Percentiles rank a stretch among this genome's conserved stretches.
phyloP scores from a whole-genome alignment of 2,797 vertebrate species.

The Onychomys leucogaster region DNA sequence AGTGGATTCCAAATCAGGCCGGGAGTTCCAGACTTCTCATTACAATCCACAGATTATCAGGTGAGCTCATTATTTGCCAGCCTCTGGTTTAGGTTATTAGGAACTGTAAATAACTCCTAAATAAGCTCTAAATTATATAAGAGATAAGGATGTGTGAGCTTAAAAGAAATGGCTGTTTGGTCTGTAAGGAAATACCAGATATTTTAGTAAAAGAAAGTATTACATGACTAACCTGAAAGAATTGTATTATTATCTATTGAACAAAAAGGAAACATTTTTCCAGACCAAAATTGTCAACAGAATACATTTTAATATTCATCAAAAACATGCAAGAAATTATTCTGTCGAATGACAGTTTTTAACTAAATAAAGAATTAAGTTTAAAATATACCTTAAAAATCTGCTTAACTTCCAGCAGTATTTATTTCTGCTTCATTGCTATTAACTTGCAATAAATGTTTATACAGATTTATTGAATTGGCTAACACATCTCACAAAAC shows the following conservation, averaged over 20 bases:
- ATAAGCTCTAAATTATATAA: background rate
- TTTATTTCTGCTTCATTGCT: background rate
- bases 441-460: background rate
- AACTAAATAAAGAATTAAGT: background rate
- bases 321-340: constrained; percentile 2
- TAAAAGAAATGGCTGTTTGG: background rate
- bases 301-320: constrained; percentile 32
- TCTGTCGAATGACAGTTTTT: constrained; percentile 8
- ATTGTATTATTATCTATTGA: constrained; percentile 19
- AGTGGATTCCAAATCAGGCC: constrained; percentile 40
- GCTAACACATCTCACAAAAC: background rate
- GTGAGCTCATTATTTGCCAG: background rate
- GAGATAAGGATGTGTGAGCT: background rate
- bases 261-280: background rate
- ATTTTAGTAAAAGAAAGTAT: background rate
- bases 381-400: constrained; percentile 46
- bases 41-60: background rate
- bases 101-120: background rate
- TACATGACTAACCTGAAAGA: background rate
- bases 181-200: constrained; percentile 1
- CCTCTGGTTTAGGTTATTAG: background rate
- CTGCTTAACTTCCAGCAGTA: background rate
- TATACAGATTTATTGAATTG: background rate
- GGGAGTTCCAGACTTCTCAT: background rate
- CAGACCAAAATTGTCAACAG: background rate